Conservation (phyloP, 2,888 invertebrate genomes). For the Eristalinus sepulchralis region DNA sequence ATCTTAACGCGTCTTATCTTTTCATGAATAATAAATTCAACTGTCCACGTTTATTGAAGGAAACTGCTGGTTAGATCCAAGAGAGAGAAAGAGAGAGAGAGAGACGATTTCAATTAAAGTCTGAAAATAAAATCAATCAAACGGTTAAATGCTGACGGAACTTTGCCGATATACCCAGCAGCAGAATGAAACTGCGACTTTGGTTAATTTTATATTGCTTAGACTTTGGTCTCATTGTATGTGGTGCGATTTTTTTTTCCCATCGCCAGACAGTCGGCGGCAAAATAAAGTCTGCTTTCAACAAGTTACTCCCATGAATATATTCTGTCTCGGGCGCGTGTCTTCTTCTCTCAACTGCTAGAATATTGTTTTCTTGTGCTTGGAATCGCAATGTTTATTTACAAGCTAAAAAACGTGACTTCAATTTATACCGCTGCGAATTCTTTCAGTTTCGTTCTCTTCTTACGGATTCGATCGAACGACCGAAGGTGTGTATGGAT, state of each 20-base stretch:
- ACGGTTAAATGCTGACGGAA: neutral
- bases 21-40: neutral
- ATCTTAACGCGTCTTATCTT: neutral
- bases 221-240: neutral
- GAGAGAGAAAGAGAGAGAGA: neutral
- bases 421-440: constrained; percentile 23
- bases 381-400: constrained; percentile 38
- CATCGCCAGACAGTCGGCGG: neutral
- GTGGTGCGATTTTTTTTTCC: neutral
- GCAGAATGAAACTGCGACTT: neutral
- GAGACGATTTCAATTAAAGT: neutral
- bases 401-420: constrained; percentile 37
- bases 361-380: constrained; percentile 15
- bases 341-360: neutral
- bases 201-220: neutral
- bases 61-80: neutral
- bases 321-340: neutral
- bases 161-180: neutral
- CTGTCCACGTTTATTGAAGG: neutral
- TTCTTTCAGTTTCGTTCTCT: neutral
- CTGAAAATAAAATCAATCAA: neutral
- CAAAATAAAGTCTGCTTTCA: neutral
- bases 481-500: neutral
- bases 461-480: constrained; percentile 6
- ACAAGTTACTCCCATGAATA: neutral